Conservation (phyloP, 2,888 invertebrate species). For the Phrixothrix hirtus region DNA sequence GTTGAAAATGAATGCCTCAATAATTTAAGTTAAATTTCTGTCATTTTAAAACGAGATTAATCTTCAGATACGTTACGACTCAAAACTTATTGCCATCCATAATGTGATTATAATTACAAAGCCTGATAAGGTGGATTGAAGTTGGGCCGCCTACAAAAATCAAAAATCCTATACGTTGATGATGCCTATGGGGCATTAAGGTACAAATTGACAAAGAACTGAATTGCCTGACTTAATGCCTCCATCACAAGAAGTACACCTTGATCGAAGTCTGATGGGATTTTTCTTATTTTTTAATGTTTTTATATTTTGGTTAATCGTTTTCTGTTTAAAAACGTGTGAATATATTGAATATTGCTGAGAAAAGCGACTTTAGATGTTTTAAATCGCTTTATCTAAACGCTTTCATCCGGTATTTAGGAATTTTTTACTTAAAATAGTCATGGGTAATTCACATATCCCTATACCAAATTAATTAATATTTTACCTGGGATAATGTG, state of each 20-base stretch:
- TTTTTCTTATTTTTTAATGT: constrained; percentile 25
- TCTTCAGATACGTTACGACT: background rate
- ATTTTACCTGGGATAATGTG: background rate
- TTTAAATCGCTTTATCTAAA: background rate
- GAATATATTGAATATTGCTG: constrained; percentile 10
- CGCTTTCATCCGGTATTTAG: background rate
- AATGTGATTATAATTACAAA: constrained; percentile 56
- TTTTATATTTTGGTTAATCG: constrained; percentile 1
- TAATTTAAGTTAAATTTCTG: background rate
- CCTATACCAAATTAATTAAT: background rate
- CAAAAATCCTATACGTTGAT: constrained; percentile 53
- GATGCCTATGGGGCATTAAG: constrained; percentile 50
- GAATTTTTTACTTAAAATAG: background rate
- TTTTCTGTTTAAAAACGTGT: constrained; percentile 9
- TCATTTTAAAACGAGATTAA: background rate
- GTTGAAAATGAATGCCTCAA: background rate
- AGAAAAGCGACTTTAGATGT: too few species aligned
- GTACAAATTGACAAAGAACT: constrained; percentile 52
- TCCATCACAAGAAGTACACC: constrained; percentile 35
- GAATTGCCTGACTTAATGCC: constrained; percentile 34
- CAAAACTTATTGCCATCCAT: constrained; percentile 41
- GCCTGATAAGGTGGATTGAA: constrained; percentile 52
- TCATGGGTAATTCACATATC: too few species aligned
- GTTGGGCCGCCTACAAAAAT: constrained; percentile 54
- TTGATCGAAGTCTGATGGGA: constrained; percentile 40